Conservation (phyloP, 2,113 vertebrate genomes). For the Halichoerus grypus region DNA sequence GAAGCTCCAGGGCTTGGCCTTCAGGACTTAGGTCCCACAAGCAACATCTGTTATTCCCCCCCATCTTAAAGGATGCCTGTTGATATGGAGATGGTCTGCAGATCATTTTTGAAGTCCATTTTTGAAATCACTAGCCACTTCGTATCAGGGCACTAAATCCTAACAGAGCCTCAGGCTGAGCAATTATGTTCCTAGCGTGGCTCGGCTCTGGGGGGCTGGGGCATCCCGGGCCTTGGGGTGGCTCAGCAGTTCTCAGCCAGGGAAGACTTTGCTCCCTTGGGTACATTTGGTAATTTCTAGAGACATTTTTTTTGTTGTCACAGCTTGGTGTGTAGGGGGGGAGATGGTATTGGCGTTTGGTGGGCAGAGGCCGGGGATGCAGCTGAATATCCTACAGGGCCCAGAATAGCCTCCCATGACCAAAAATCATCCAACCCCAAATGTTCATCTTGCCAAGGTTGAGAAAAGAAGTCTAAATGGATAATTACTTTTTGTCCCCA, state of each 20-base stretch:
- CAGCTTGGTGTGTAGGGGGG: accelerated
- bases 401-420: accelerated
- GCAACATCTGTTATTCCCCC: no score
- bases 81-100: not conserved
- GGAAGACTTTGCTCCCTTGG: no score
- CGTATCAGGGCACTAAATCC: accelerated
- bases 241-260: not conserved
- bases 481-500: not conserved
- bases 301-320: not conserved
- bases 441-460: not conserved
- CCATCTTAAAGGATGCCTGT: not conserved
- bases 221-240: not conserved
- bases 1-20: not conserved
- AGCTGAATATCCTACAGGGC: accelerated
- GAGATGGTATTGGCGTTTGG: accelerated
- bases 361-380: not conserved
- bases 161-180: not conserved
- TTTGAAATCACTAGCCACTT: not conserved
- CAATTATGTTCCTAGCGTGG: accelerated
- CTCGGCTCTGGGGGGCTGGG: accelerated
- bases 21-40: not conserved
- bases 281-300: not conserved
- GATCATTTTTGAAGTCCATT: not conserved
- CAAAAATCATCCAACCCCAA: not conserved
- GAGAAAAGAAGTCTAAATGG: not conserved